phyloP scores from a whole-genome alignment of 1,140 invertebrate species.

The Drosophila lini region DNA sequence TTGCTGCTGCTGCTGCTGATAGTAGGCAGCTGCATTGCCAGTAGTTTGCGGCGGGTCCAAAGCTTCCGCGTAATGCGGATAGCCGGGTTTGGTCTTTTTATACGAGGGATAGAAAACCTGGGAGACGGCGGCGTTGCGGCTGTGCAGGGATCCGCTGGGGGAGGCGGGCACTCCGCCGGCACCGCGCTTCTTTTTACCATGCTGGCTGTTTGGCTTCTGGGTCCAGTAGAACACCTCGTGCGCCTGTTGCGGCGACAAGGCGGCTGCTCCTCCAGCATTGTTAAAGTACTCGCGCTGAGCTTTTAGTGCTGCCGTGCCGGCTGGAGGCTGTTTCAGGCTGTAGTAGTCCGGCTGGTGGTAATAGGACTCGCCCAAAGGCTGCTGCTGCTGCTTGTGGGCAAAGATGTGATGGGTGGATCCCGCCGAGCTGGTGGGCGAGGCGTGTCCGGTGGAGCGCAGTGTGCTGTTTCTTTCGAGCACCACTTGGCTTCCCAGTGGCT shows the following conservation, averaged over 20 bases:
- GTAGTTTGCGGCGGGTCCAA: conserved; percentile 55
- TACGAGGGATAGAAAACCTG: conserved; percentile 83
- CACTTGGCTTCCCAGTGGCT: conserved; percentile 53
- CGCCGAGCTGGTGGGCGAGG: conserved; percentile 81
- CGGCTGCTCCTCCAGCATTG: conserved; percentile 49
- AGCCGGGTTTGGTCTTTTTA: conserved; percentile 84
- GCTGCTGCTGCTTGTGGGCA: conserved; percentile 66
- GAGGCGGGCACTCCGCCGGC: conserved; percentile 65
- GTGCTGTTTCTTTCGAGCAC: conserved; percentile 65
- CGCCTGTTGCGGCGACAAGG: conserved; percentile 65
- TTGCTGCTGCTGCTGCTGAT: conserved; percentile 69
- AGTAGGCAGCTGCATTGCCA: conserved; percentile 59
- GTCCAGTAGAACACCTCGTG: conserved; percentile 83
- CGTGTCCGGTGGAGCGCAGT: conserved; percentile 76
- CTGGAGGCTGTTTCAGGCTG: conserved; percentile 69
- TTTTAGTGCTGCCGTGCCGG: conserved; percentile 14
- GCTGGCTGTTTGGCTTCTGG: conserved; percentile 77
- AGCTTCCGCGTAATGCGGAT: conserved; percentile 80
- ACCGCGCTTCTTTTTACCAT: conserved; percentile 76
- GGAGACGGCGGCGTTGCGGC: conserved; percentile 73
- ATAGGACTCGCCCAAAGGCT: conserved; percentile 64
- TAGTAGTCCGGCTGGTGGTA: conserved; percentile 82
- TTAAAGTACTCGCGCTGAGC: conserved; percentile 68
- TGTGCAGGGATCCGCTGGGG: conserved; percentile 77
- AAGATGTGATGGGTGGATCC: conserved; percentile 82